phyloP scores from a whole-genome alignment of 2,113 vertebrate species.

The Pseudorectes ferrugineus region DNA sequence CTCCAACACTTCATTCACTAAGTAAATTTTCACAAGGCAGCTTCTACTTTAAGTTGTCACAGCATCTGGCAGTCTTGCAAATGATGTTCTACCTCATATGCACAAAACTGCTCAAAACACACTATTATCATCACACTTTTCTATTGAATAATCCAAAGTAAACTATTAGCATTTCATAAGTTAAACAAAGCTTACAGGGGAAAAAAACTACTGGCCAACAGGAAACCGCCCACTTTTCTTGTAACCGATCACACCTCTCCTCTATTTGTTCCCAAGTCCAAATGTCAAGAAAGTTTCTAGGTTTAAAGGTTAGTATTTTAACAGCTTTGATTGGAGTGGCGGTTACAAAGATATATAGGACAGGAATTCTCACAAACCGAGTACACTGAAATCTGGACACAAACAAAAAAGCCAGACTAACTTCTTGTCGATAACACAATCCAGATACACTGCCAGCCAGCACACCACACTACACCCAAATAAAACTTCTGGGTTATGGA shows the following conservation, averaged over 20 bases:
- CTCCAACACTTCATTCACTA: neutral
- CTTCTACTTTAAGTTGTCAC: neutral
- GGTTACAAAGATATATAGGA: neutral
- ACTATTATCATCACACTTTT: neutral
- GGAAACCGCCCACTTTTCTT: neutral
- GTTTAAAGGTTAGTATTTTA: constrained; percentile 11
- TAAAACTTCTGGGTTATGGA: neutral
- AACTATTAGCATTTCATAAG: neutral
- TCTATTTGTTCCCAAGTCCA: neutral
- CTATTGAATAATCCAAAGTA: neutral
- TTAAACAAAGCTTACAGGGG: neutral
- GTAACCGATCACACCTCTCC: neutral
- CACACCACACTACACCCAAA: neutral
- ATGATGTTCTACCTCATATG: neutral
- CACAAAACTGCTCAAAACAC: neutral
- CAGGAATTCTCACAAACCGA: neutral
- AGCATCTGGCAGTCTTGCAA: neutral
- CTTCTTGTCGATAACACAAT: neutral
- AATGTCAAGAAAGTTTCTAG: neutral
- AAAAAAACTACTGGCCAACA: neutral
- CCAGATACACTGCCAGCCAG: neutral
- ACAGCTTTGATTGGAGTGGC: fast-evolving
- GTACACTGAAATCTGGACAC: neutral
- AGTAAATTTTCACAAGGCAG: neutral
- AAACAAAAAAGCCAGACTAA: neutral